A percentile compares a stretch with the other conserved stretches of the same genome.
phyloP scores from a whole-genome alignment of 2,113 vertebrate genomes.

The Oostethus manadensis region DNA sequence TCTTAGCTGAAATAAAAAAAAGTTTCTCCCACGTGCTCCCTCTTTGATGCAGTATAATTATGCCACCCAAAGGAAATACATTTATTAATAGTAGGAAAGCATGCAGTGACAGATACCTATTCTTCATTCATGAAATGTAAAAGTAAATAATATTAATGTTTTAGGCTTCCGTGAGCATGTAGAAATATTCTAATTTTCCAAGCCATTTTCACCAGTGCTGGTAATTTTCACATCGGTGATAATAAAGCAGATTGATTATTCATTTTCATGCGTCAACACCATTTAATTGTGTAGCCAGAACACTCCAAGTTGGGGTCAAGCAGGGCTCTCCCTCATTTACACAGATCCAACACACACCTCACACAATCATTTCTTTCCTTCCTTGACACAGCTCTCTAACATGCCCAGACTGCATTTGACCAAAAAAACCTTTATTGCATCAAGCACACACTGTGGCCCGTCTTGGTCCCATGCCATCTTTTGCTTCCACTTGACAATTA shows the following conservation, averaged over 20 bases:
- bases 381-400: slow-evolving; percentile 48
- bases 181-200: slow-evolving; percentile 27
- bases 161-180: slow-evolving; percentile 16
- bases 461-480: slow-evolving; percentile 40
- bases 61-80: background rate
- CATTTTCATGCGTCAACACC: slow-evolving; percentile 65
- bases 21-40: slow-evolving; percentile 25
- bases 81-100: background rate
- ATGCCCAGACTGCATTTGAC: slow-evolving; percentile 55
- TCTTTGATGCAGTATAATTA: slow-evolving; percentile 26
- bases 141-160: slow-evolving; percentile 8
- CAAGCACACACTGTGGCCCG: slow-evolving; percentile 52
- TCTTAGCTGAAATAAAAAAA: slow-evolving; percentile 36
- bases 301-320: slow-evolving; percentile 53
- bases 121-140: slow-evolving; percentile 15
- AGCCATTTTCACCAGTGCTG: slow-evolving; percentile 35
- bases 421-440: slow-evolving; percentile 41
- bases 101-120: background rate
- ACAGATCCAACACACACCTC: slow-evolving; percentile 23
- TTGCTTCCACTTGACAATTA: slow-evolving; percentile 63
- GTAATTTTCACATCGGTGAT: slow-evolving; percentile 60
- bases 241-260: slow-evolving; percentile 64
- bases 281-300: slow-evolving; percentile 64
- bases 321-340: slow-evolving; percentile 53
- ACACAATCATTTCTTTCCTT: slow-evolving; percentile 23